phyloP scores from a whole-genome alignment of 2,797 vertebrate genomes.

The Hirundo rustica region DNA sequence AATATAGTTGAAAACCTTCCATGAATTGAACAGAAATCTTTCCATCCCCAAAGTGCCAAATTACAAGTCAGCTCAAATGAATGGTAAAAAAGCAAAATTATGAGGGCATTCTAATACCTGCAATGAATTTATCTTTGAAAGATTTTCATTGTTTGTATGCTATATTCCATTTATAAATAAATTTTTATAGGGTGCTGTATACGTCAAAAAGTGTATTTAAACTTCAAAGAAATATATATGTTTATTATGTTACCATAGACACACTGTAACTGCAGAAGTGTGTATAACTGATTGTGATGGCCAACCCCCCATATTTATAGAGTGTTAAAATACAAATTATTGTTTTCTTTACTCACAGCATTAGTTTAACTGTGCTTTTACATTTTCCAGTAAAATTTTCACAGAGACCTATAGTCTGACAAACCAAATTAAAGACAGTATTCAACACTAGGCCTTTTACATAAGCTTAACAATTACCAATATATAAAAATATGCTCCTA shows the following conservation, averaged over 20 bases:
- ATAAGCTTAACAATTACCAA: neutral
- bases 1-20: constrained; percentile 60
- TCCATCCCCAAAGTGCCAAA: constrained; percentile 67
- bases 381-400: constrained; percentile 38
- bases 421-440: constrained; percentile 9
- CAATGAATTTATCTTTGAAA: constrained; percentile 67
- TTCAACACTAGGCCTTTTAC: neutral
- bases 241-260: constrained; percentile 43
- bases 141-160: constrained; percentile 65
- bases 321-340: constrained; percentile 46
- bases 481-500: neutral
- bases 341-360: constrained; percentile 48
- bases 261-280: neutral
- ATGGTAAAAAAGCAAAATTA: constrained; percentile 68
- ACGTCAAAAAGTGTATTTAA: constrained; percentile 61
- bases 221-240: constrained; percentile 44
- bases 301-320: neutral
- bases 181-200: constrained; percentile 50
- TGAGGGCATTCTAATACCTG: constrained; percentile 54
- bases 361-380: constrained; percentile 45
- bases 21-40: constrained; percentile 63
- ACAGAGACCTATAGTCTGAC: neutral
- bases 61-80: constrained; percentile 53
- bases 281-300: neutral
- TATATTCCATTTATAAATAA: constrained; percentile 61